A percentile compares a stretch with the other conserved stretches of the same genome.
Evolutionary conservation across 2,888 invertebrate genomes (phyloP).

Genomic region (Rambutsinella grinnellia): DNA sequence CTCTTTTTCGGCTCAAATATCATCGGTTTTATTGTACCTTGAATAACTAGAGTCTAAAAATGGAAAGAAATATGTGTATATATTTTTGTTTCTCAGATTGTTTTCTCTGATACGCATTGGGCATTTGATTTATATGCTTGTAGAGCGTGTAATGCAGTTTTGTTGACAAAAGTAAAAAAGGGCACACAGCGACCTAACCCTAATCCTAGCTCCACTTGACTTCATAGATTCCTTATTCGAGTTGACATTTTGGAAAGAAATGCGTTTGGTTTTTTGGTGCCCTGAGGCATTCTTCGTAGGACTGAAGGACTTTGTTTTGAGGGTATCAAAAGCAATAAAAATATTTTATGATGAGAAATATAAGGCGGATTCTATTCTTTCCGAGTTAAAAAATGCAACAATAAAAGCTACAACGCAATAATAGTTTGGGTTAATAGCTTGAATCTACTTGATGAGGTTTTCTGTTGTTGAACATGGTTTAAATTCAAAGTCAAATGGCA

Average conservation of each 20-base stretch:
- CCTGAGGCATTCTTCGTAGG: neutral
- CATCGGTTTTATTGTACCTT: conserved; percentile 17
- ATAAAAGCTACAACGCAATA: too few species aligned
- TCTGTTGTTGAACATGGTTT: too few species aligned
- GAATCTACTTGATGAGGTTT: too few species aligned
- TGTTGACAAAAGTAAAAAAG: conserved; percentile 14
- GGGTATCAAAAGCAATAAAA: conserved; percentile 40
- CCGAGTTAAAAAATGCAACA: too few species aligned
- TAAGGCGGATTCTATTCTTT: too few species aligned
- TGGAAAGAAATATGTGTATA: too few species aligned
- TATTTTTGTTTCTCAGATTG: conserved; percentile 6
- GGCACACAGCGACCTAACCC: neutral
- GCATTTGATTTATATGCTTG: conserved; percentile 39
- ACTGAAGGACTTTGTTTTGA: neutral
- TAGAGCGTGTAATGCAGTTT: conserved; percentile 25
- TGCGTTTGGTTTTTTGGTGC: neutral
- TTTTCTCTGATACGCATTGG: conserved; percentile 27
- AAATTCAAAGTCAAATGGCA: too few species aligned
- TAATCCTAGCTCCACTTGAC: too few species aligned
- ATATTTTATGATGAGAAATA: conserved; percentile 30
- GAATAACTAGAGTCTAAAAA: neutral
- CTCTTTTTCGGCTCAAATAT: conserved; percentile 39
- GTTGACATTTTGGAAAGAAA: neutral
- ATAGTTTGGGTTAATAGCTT: too few species aligned
- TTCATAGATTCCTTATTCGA: too few species aligned